These are phyloP conservation scores for Limonius californicus DNA, from an alignment of 1,140 invertebrate species.

Conservation along the genomic window DNA sequence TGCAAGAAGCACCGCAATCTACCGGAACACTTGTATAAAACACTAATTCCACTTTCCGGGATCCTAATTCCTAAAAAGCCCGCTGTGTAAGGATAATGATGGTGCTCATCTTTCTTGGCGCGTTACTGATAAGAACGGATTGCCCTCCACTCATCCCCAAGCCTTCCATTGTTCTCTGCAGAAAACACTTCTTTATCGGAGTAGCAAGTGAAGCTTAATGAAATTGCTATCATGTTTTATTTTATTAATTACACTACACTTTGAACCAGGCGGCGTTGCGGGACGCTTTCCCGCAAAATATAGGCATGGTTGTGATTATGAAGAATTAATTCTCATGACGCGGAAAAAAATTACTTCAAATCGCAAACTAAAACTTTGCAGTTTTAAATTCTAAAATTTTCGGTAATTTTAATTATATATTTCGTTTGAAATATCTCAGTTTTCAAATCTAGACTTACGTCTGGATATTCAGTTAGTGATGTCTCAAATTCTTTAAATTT, in stretches of 20 bases:
- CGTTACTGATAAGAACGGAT: conserved; percentile 10
- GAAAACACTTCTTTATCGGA: background rate
- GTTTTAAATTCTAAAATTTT: no score
- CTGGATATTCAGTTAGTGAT: no score
- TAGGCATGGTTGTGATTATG: background rate
- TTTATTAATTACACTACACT: conserved; percentile 10
- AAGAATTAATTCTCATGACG: background rate
- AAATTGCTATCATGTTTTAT: conserved; percentile 13
- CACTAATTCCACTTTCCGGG: conserved; percentile 13
- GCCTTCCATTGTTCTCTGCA: background rate
- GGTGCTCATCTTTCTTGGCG: conserved; percentile 12
- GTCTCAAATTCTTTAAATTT: no score
- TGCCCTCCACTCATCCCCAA: conserved; percentile 2
- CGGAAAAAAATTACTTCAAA: no score
- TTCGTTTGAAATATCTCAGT: no score
- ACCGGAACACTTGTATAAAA: conserved; percentile 6
- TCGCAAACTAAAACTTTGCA: no score
- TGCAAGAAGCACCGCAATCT: background rate
- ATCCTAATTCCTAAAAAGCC: conserved; percentile 3
- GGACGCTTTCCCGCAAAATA: background rate
- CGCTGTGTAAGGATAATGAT: conserved; percentile 7
- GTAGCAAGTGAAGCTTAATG: background rate
- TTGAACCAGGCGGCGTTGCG: background rate
- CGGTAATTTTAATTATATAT: no score
- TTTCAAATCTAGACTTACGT: no score